phyloP scores from a whole-genome alignment of 2,797 vertebrate species.

The Danionella dracula region DNA sequence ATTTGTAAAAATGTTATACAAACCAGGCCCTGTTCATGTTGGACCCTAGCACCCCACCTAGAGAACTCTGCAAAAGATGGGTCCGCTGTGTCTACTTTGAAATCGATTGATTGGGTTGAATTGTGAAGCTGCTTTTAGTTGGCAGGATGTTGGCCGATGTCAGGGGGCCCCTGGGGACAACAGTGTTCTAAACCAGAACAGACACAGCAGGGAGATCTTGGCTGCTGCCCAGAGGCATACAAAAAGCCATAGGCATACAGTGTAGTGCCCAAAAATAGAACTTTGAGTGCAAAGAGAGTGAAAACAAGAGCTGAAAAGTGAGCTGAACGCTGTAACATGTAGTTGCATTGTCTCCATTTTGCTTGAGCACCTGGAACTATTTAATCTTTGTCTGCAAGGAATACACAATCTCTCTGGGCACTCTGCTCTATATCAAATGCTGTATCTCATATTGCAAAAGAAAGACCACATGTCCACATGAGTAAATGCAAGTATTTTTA shows the following conservation, averaged over 20 bases:
- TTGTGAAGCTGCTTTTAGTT: slow-evolving; percentile 40
- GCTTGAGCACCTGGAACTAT: slow-evolving; percentile 31
- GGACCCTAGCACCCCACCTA: slow-evolving; percentile 4
- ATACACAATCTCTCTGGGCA: too few relatives aligned
- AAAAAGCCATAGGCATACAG: slow-evolving; percentile 36
- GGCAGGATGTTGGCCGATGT: slow-evolving; percentile 42
- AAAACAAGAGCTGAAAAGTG: slow-evolving; percentile 16
- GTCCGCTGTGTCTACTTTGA: slow-evolving; percentile 49
- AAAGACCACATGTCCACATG: too few relatives aligned
- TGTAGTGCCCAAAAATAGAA: slow-evolving; percentile 41
- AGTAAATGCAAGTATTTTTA: too few relatives aligned
- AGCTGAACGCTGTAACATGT: slow-evolving; percentile 26
- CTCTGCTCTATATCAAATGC: too few relatives aligned
- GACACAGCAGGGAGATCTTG: slow-evolving; percentile 44
- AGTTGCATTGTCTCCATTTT: slow-evolving; percentile 33
- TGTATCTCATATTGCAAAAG: too few relatives aligned
- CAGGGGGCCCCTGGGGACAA: slow-evolving; percentile 36
- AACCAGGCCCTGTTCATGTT: not conserved
- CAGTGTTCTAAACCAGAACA: slow-evolving; percentile 41
- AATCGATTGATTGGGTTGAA: slow-evolving; percentile 51
- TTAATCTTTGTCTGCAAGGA: slow-evolving; percentile 34
- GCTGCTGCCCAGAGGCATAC: slow-evolving; percentile 42
- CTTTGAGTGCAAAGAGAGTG: not conserved
- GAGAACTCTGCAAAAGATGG: not conserved
- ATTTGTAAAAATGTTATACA: too few relatives aligned